Percentiles rank a stretch among this genome's conserved stretches.
phyloP scores from a whole-genome alignment of 2,797 vertebrate species.

The Halcyon leucocephala region DNA sequence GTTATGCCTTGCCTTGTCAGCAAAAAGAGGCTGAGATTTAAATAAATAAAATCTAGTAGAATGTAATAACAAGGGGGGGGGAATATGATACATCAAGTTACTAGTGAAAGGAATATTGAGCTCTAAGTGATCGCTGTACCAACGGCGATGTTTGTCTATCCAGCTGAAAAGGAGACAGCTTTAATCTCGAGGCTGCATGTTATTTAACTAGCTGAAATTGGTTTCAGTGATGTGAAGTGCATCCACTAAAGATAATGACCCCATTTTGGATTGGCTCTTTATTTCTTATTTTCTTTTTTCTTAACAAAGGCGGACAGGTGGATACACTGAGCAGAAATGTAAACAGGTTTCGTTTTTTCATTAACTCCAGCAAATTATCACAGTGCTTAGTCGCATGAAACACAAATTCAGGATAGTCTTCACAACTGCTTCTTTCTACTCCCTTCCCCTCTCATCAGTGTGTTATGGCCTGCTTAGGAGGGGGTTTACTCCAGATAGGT shows the following conservation, averaged over 20 bases:
- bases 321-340: slow-evolving; percentile 16
- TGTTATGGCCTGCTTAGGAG: not conserved
- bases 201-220: slow-evolving; percentile 62
- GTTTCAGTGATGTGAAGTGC: slow-evolving; percentile 23
- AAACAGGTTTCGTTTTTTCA: not conserved
- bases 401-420: not conserved
- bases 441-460: not conserved
- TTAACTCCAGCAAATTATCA: slow-evolving; percentile 8
- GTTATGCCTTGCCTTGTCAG: slow-evolving; percentile 71
- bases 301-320: slow-evolving; percentile 40
- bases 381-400: not conserved
- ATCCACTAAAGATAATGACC: slow-evolving; percentile 42
- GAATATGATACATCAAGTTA: slow-evolving; percentile 36
- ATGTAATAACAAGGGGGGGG: slow-evolving; percentile 45
- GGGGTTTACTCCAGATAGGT: not conserved
- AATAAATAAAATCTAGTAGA: slow-evolving; percentile 65
- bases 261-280: slow-evolving; percentile 1
- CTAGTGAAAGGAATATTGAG: slow-evolving; percentile 58
- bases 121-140: slow-evolving; percentile 48
- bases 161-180: slow-evolving; percentile 56
- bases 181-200: slow-evolving; percentile 44
- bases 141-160: slow-evolving; percentile 16
- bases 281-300: not conserved
- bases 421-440: not conserved
- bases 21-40: slow-evolving; percentile 67